Evolutionary conservation across 2,113 vertebrate genomes (phyloP).

Genomic region (Xiphophorus maculatus): DNA sequence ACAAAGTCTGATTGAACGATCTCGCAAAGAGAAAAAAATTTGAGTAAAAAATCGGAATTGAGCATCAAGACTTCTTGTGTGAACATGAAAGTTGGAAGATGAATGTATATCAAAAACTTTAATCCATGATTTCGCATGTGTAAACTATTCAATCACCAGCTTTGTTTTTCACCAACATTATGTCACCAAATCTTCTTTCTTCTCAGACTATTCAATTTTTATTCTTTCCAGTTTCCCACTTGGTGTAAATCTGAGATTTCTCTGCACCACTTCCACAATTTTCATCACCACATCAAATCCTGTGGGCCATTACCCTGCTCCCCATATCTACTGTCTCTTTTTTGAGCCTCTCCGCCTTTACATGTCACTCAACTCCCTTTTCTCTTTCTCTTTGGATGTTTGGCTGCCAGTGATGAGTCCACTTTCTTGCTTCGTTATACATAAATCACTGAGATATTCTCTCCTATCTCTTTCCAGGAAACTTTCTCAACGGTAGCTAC

Average conservation of each 20-base stretch:
- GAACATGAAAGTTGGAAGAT: too few species aligned
- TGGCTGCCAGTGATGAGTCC: constrained; percentile 35
- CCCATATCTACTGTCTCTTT: background rate
- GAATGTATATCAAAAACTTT: too few species aligned
- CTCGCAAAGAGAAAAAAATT: too few species aligned
- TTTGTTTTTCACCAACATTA: constrained; percentile 19
- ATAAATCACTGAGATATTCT: constrained; percentile 35
- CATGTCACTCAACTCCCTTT: constrained; percentile 45
- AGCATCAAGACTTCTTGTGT: too few species aligned
- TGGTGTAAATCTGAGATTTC: constrained; percentile 21
- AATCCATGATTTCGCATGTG: too few species aligned
- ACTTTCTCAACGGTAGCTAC: constrained; percentile 91
- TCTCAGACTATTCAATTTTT: constrained; percentile 25
- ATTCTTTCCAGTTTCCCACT: constrained; percentile 20
- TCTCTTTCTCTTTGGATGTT: constrained; percentile 44
- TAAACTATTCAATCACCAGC: too few species aligned
- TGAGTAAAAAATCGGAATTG: too few species aligned
- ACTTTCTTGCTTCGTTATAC: constrained; percentile 22
- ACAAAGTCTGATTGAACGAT: too few species aligned
- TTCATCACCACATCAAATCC: constrained; percentile 19
- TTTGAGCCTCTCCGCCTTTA: background rate
- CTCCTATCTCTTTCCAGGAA: constrained; percentile 78
- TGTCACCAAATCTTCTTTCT: constrained; percentile 45
- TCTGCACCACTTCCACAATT: constrained; percentile 21
- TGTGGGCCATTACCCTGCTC: constrained; percentile 33